These are phyloP conservation scores for Meta bourneti DNA, from an alignment of 2,888 invertebrate genomes.

Conservation along the genomic window DNA sequence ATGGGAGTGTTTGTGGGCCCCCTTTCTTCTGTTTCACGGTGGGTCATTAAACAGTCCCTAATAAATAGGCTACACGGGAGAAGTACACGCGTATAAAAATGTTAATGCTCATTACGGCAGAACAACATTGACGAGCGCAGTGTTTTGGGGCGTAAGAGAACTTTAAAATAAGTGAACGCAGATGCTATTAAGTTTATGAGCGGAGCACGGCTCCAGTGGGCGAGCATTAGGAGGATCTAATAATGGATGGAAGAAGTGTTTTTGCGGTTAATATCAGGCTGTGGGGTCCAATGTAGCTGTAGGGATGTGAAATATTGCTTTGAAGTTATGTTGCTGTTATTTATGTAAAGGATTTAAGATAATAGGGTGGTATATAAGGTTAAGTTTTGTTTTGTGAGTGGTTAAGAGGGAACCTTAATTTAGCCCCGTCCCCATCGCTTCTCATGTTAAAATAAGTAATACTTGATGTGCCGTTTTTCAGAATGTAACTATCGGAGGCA, in stretches of 20 bases:
- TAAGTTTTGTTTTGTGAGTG: background rate
- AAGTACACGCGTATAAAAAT: constrained; percentile 19
- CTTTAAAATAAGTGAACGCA: background rate
- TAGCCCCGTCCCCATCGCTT: no score
- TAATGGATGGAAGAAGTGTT: background rate
- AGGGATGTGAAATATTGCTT: no score
- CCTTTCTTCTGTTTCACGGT: background rate
- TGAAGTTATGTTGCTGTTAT: background rate
- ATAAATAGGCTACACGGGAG: constrained; percentile 30
- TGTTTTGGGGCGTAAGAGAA: constrained; percentile 11
- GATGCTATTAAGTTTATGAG: constrained; percentile 31
- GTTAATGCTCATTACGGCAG: constrained; percentile 22
- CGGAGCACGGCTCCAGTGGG: background rate
- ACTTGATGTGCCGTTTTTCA: no score
- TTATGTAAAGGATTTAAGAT: background rate
- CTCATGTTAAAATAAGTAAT: no score
- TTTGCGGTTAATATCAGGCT: background rate
- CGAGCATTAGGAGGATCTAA: background rate
- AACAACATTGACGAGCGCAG: constrained; percentile 9
- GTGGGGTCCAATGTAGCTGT: background rate
- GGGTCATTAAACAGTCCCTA: constrained; percentile 21
- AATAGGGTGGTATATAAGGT: background rate
- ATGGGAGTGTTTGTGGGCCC: constrained; percentile 26
- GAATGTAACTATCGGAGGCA: no score
- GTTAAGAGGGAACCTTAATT: background rate